These are phyloP conservation scores for Daboia siamensis DNA, from an alignment of 2,113 vertebrate genomes.

Conservation along the genomic window DNA sequence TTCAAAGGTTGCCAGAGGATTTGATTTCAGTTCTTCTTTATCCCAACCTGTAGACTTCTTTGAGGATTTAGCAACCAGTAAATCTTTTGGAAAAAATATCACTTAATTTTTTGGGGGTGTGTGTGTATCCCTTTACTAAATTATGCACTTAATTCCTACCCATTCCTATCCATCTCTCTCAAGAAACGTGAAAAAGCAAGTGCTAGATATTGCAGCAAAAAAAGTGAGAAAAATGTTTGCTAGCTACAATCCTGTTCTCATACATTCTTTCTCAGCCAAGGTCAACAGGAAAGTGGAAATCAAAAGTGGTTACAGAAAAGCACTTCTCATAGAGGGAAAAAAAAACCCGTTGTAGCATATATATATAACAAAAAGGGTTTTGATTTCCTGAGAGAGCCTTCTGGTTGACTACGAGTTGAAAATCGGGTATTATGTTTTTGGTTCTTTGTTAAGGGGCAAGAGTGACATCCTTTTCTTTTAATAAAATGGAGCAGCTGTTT, in stretches of 20 bases:
- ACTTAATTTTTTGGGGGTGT: not conserved
- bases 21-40: not conserved
- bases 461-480: not conserved
- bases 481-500: not conserved
- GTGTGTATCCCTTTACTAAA: not conserved
- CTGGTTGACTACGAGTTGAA: not conserved
- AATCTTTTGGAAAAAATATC: not conserved
- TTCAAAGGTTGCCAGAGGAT: not conserved
- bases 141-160: too few species aligned
- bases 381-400: not conserved
- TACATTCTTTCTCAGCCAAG: not conserved
- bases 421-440: not conserved
- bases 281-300: not conserved
- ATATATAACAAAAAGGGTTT: not conserved
- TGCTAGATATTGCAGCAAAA: not conserved
- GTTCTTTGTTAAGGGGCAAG: not conserved
- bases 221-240: not conserved
- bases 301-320: not conserved
- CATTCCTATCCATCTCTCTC: not conserved
- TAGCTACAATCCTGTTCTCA: not conserved
- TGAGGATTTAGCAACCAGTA: not conserved
- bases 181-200: not conserved
- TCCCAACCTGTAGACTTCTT: not conserved
- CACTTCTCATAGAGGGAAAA: not conserved
- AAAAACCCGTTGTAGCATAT: not conserved